phyloP scores from a whole-genome alignment of 2,797 vertebrate genomes.

The Cheracebus regulus region DNA sequence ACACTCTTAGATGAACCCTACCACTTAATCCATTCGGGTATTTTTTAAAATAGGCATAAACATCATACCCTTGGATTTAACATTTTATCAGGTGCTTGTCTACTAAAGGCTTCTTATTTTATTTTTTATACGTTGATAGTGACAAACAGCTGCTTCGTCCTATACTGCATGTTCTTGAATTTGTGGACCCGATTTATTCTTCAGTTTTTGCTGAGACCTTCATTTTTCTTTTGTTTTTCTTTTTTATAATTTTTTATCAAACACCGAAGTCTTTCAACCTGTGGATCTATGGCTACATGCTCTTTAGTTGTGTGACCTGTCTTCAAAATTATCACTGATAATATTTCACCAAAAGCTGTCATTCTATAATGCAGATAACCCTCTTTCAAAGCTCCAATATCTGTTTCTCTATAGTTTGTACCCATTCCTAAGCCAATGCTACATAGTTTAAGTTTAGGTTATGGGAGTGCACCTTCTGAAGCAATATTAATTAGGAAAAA shows the following conservation, averaged over 20 bases:
- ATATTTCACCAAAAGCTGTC: neutral
- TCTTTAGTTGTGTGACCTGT: neutral
- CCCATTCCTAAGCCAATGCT: neutral
- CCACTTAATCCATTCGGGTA: neutral
- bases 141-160: neutral
- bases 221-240: neutral
- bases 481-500: neutral
- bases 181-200: neutral
- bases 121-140: neutral
- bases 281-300: neutral
- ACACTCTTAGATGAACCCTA: fast-evolving
- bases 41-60: neutral
- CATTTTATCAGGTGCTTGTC: neutral
- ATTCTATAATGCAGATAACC: neutral
- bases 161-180: neutral
- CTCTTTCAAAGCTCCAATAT: neutral
- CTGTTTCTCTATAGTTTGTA: neutral
- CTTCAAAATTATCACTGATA: neutral
- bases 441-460: neutral
- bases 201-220: neutral
- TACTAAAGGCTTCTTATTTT: neutral
- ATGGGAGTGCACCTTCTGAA: neutral
- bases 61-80: neutral
- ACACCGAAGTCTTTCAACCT: neutral
- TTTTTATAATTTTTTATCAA: neutral